phyloP scores from a whole-genome alignment of 2,113 vertebrate species.

The Zootoca vivipara region DNA sequence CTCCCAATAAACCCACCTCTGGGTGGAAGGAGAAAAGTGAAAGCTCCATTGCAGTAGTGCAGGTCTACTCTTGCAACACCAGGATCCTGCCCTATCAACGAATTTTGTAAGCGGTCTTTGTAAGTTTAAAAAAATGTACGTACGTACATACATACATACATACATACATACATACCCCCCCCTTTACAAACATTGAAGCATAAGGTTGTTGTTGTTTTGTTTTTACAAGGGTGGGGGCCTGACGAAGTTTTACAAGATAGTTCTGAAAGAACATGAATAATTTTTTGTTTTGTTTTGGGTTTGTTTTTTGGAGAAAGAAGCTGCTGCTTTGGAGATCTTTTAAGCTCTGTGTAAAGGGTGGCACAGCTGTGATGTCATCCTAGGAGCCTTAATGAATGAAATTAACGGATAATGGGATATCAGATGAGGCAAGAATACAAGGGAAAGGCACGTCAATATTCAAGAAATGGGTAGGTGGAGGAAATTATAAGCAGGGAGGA shows the following conservation, averaged over 20 bases:
- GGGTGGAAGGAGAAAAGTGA: too few species aligned
- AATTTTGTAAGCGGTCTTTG: too few species aligned
- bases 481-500: slow-evolving; percentile 59
- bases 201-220: not conserved
- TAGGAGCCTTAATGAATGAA: slow-evolving; percentile 24
- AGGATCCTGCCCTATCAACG: too few species aligned
- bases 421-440: slow-evolving; percentile 8
- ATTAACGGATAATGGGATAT: slow-evolving; percentile 9
- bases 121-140: too few species aligned
- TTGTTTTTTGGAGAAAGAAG: not conserved
- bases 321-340: not conserved
- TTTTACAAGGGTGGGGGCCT: too few species aligned
- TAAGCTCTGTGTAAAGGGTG: slow-evolving; percentile 14
- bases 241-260: too few species aligned
- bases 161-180: not conserved
- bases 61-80: too few species aligned
- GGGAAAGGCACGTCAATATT: not conserved
- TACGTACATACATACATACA: not conserved
- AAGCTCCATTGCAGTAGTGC: too few species aligned
- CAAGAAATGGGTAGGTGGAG: slow-evolving; percentile 36
- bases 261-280: too few species aligned
- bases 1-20: too few species aligned
- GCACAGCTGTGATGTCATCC: accelerated
- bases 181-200: not conserved
- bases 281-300: too few species aligned